Evolutionary conservation across 1,140 invertebrate genomes (phyloP), one percentile per base, ranked within the genome.

Genomic region (Oscheius sp.): DNA sequence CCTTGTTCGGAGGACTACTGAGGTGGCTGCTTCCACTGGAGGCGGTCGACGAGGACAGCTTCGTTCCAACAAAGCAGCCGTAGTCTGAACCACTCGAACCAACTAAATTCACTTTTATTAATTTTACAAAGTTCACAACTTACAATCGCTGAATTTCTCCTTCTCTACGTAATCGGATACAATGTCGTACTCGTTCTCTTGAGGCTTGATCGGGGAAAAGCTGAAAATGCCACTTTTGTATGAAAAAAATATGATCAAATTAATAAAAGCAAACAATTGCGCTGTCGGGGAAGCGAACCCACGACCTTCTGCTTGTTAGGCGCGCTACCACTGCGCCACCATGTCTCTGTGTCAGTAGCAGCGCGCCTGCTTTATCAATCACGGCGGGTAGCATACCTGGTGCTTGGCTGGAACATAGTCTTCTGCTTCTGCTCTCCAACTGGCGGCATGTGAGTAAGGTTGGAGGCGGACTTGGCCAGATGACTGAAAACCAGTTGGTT

Each of bases 121-220:
- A n/a, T n/a, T n/a, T n/a, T n/a, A n/a, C n/a, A n/a, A n/a, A n/a
- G n/a, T n/a, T n/a, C n/a, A n/a, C n/a, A n/a, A 73, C 45, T 26
- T 15, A 74, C 70, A 36, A 62, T 75, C 73, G 42, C 31, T 75
- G 29, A 73, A 45, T 31, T 58, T 45, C 28, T 71, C 75, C 15
- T 35, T 73, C 55, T 63, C 64, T 20, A 74, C 49, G 45, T 77
- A 82, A 20, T 79, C 79, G 10, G 79, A 68, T n/a, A 79, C 79
- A 1, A 70, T 78, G 59, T 79, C 79, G 63, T 79, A 79, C 20
- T 82, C 79, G 49, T 79, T 79, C 55, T 82, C 80, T 32, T 79
- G 78, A 13, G 32, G 61, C 36, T 63, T 34, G 28, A 32, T n/a
- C 15, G 61, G 61, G 15, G 49, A 55, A 55, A 20, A 55, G 23